phyloP scores from a whole-genome alignment of 2,113 vertebrate genomes.

The Tricholaema leucomelas region DNA sequence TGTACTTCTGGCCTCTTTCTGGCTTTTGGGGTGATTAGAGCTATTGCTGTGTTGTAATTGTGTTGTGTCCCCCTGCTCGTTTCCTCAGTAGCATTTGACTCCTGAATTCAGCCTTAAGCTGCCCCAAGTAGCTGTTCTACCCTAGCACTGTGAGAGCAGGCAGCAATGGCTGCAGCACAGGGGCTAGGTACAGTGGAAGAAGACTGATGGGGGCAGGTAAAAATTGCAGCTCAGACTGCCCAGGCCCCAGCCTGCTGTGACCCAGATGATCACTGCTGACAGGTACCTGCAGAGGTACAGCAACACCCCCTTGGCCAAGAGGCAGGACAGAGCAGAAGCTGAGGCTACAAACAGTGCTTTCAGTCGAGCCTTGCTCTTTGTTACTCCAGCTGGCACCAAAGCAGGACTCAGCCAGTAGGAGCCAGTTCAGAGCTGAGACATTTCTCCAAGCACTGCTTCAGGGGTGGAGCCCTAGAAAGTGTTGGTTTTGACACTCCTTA shows the following conservation, averaged over 20 bases:
- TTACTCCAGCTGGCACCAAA: background rate
- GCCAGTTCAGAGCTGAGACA: background rate
- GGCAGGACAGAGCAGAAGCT: background rate
- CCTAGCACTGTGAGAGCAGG: background rate
- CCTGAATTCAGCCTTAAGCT: background rate
- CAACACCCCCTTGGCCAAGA: background rate
- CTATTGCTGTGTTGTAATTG: background rate
- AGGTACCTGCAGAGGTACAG: background rate
- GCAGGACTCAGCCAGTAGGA: background rate
- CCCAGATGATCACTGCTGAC: too few relatives aligned
- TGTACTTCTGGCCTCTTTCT: background rate
- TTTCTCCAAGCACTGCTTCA: background rate
- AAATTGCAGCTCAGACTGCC: background rate
- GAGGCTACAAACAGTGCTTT: background rate
- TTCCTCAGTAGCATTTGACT: background rate
- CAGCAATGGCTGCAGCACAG: background rate
- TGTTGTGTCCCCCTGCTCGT: accelerated
- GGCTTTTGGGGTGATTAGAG: background rate
- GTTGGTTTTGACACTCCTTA: too few relatives aligned
- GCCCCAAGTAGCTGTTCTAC: background rate
- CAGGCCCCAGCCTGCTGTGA: background rate
- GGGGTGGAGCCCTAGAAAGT: background rate
- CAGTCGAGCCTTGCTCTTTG: background rate
- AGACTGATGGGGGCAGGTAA: accelerated
- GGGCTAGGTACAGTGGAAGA: background rate